These are phyloP conservation scores for Neodiprion pinetum DNA, from an alignment of 1,140 invertebrate species.

Conservation along the genomic window DNA sequence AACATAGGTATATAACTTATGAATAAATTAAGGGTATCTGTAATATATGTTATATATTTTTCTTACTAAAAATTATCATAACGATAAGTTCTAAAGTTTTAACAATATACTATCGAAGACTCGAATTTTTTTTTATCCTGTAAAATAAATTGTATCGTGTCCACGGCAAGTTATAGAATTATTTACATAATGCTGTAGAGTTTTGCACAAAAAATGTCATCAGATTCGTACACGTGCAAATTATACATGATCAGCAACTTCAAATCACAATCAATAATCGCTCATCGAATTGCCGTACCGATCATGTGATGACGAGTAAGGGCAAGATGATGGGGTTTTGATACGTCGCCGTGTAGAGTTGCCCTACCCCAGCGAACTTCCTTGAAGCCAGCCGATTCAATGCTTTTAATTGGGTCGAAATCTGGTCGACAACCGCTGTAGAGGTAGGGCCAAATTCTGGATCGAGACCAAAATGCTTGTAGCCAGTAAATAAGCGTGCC, in stretches of 20 bases:
- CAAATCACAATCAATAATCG: background rate
- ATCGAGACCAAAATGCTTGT: constrained; percentile 46
- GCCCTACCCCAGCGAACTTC: constrained; percentile 39
- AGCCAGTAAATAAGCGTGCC: constrained; percentile 40
- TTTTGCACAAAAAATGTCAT: no score
- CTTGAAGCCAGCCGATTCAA: constrained; percentile 44
- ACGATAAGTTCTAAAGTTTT: no score
- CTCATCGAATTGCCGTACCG: constrained; percentile 45
- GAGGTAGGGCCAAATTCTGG: constrained; percentile 48
- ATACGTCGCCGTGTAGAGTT: constrained; percentile 44
- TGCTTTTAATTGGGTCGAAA: constrained; percentile 38
- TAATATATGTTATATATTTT: no score
- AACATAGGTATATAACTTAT: no score
- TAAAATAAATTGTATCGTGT: background rate
- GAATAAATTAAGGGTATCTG: no score
- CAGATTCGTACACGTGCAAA: no score
- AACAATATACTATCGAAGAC: no score
- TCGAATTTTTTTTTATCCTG: no score
- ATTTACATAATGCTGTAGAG: no score
- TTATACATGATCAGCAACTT: no score
- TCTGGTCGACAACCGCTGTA: constrained; percentile 50
- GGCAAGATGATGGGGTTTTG: constrained; percentile 42
- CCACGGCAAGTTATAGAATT: no score
- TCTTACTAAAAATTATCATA: no score
- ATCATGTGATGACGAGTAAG: constrained; percentile 48